Evolutionary conservation across 2,888 invertebrate genomes (phyloP).

Genomic region (Calameuta idolon): DNA sequence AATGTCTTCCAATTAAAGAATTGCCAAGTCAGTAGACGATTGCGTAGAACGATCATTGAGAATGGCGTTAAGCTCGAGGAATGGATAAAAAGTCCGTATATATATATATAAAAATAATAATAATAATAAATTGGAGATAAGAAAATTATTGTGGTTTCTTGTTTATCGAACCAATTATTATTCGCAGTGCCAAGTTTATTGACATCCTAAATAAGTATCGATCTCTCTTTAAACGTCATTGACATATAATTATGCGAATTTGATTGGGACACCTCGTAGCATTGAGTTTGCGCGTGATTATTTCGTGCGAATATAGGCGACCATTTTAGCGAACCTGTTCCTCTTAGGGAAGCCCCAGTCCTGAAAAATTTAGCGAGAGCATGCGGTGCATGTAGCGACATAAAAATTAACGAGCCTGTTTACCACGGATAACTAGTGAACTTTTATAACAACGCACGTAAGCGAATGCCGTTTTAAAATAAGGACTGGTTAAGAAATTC

Average conservation of each 20-base stretch:
- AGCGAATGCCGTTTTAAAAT: neutral
- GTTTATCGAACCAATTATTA: neutral
- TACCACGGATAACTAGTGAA: neutral
- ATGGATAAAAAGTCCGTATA: neutral
- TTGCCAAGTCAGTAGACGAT: neutral
- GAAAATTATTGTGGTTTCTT: neutral
- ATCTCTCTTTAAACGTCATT: neutral
- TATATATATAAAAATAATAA: neutral
- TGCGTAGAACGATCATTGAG: neutral
- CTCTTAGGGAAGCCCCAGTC: neutral
- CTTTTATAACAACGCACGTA: neutral
- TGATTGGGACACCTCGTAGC: neutral
- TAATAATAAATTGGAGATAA: neutral
- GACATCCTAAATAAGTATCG: neutral
- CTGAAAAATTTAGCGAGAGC: neutral
- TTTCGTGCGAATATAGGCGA: neutral
- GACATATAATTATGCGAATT: neutral
- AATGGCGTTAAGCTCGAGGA: neutral
- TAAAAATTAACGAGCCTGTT: neutral
- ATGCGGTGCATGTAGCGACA: neutral
- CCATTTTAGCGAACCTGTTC: neutral
- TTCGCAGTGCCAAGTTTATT: neutral
- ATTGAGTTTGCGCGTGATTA: neutral
- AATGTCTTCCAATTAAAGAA: neutral
- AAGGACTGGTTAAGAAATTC: neutral